Percentiles rank a stretch among this genome's conserved stretches.
Conservation (phyloP, 2,797 vertebrate genomes). For the Myotis planiceps region DNA sequence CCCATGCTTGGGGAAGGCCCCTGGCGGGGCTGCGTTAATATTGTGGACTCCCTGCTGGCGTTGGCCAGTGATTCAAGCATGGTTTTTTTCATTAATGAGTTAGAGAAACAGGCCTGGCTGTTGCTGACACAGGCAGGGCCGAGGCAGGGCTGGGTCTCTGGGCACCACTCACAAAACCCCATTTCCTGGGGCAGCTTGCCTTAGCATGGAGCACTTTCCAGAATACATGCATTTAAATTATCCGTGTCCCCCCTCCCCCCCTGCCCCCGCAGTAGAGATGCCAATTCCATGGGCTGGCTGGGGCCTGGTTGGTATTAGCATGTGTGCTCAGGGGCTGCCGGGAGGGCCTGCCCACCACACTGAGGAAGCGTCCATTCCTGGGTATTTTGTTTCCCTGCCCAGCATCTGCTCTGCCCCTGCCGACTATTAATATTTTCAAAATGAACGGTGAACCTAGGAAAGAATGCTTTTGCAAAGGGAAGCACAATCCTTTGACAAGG, state of each 20-base stretch:
- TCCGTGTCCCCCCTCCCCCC: too few relatives aligned
- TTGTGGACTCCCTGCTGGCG: not conserved
- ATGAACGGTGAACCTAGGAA: not conserved
- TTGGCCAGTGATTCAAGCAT: slow-evolving; percentile 9
- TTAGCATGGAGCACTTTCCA: not conserved
- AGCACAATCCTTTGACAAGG: slow-evolving; percentile 60
- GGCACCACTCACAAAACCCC: not conserved
- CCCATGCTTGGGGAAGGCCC: not conserved
- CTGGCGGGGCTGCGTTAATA: not conserved
- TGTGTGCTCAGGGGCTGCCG: not conserved
- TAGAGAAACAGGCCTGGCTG: not conserved
- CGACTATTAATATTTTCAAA: not conserved
- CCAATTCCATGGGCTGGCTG: not conserved
- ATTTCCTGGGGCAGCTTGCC: not conserved
- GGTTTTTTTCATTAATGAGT: slow-evolving; percentile 11
- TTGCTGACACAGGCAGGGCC: slow-evolving; percentile 37
- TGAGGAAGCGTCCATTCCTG: not conserved
- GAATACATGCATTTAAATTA: not conserved
- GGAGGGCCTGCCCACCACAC: not conserved
- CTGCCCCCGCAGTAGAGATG: not conserved
- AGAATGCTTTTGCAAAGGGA: slow-evolving; percentile 54
- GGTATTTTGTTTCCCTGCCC: not conserved
- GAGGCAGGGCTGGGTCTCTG: not conserved
- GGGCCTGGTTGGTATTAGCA: not conserved
- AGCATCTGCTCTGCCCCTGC: not conserved